Evolutionary conservation across 2,888 invertebrate genomes (phyloP).

Genomic region (Salticus scenicus): DNA sequence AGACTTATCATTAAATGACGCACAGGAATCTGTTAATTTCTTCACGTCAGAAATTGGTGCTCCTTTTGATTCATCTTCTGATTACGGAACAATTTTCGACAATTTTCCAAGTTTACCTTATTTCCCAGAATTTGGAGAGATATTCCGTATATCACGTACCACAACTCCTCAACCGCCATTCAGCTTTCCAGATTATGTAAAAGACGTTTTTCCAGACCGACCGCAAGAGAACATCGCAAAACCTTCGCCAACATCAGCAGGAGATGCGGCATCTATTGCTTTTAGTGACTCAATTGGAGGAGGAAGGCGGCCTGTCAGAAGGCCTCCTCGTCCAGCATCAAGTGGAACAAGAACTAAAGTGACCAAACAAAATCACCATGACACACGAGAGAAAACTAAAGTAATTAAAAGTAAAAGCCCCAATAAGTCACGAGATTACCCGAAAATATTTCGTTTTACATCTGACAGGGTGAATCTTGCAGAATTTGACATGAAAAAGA

Average conservation of each 20-base stretch:
- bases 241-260: neutral
- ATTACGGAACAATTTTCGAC: constrained; percentile 48
- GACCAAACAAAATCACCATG: constrained; percentile 32
- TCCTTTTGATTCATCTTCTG: constrained; percentile 34
- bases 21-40: constrained; percentile 48
- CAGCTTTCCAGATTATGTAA: constrained; percentile 51
- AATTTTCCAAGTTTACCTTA: constrained; percentile 52
- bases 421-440: constrained; percentile 56
- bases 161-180: constrained; percentile 57
- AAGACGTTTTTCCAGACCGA: constrained; percentile 47
- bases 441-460: constrained; percentile 70
- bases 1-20: constrained; percentile 34
- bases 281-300: constrained; percentile 23
- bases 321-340: constrained; percentile 60
- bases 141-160: constrained; percentile 53
- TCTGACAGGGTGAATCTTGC: constrained; percentile 68
- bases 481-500: constrained; percentile 70
- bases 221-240: constrained; percentile 13
- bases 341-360: constrained; percentile 56
- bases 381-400: constrained; percentile 38
- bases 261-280: neutral
- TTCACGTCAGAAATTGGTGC: constrained; percentile 32
- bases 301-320: constrained; percentile 21
- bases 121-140: constrained; percentile 65
- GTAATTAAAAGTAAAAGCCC: constrained; percentile 27